phyloP scores from a whole-genome alignment of 2,797 vertebrate genomes.

The Enteromius fasciolatus region DNA sequence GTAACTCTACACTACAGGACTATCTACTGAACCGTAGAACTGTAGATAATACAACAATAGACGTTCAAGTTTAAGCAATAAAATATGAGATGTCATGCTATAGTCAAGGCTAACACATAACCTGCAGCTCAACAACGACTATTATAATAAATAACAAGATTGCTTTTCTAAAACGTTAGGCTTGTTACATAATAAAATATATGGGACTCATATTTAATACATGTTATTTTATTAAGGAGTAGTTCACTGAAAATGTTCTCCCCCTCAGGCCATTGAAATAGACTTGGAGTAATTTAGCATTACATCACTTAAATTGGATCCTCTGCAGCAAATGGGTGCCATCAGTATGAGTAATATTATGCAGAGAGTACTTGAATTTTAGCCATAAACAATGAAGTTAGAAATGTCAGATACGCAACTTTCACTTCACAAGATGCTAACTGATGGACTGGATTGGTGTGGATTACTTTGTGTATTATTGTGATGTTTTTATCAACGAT shows the following conservation, averaged over 20 bases:
- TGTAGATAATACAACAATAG: constrained; percentile 11
- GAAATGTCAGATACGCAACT: neutral
- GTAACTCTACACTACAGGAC: constrained; percentile 7
- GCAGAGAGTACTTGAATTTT: neutral
- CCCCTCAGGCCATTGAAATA: neutral
- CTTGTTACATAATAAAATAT: neutral
- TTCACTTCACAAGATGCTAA: neutral
- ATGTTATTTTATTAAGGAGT: neutral
- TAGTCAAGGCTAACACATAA: neutral
- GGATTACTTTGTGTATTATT: neutral
- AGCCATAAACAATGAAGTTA: neutral
- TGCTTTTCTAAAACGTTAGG: neutral
- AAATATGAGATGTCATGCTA: neutral
- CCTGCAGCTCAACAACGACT: neutral
- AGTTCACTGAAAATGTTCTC: neutral
- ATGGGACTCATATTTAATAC: neutral
- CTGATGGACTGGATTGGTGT: neutral
- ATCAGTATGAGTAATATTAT: neutral
- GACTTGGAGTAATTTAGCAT: neutral
- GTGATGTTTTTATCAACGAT: neutral
- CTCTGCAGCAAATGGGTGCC: neutral
- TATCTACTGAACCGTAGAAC: neutral
- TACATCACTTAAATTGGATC: neutral
- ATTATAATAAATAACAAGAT: neutral
- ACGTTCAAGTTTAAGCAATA: constrained; percentile 3